Percentiles rank a stretch among this genome's conserved stretches.
Conservation (phyloP, 2,797 vertebrate genomes). For the Neoniphon sammara region DNA sequence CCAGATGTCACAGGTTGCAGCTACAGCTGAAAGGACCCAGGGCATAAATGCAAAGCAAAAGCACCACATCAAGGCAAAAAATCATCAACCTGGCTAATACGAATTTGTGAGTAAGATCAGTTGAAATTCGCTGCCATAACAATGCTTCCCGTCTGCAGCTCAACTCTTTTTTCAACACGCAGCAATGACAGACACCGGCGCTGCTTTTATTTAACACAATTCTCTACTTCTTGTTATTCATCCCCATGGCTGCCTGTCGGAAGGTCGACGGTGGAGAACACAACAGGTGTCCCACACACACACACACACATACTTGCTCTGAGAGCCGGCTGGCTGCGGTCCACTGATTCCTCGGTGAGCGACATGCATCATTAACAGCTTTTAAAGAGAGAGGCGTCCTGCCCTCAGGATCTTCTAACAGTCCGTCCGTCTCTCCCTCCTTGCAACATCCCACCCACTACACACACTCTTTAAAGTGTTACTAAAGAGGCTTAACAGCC, state of each 20-base stretch:
- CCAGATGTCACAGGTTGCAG: background rate
- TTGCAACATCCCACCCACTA: slow-evolving; percentile 63
- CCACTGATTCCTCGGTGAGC: slow-evolving; percentile 74
- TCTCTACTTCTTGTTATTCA: slow-evolving; percentile 61
- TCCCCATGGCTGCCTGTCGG: slow-evolving; percentile 49
- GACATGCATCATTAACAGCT: slow-evolving; percentile 83
- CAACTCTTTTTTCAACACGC: slow-evolving; percentile 10
- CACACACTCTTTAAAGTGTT: slow-evolving; percentile 63
- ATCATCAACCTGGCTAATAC: background rate
- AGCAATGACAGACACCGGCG: slow-evolving; percentile 7
- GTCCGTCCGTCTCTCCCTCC: slow-evolving; percentile 59
- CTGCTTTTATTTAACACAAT: slow-evolving; percentile 55
- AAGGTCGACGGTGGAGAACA: slow-evolving; percentile 64
- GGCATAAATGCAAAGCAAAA: background rate
- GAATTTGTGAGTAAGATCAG: slow-evolving; percentile 4
- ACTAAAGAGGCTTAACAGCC: slow-evolving; percentile 74
- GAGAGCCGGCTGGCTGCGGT: slow-evolving; percentile 72
- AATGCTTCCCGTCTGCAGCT: background rate
- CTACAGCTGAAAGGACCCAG: background rate
- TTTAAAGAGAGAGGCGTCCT: slow-evolving; percentile 76
- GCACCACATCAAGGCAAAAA: background rate
- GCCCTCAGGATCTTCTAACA: slow-evolving; percentile 71
- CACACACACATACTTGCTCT: slow-evolving; percentile 36
- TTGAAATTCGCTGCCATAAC: background rate
- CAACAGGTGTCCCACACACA: slow-evolving; percentile 76